A percentile compares a stretch with the other conserved stretches of the same genome.
Conservation (phyloP, 2,888 invertebrate species). For the Cancer borealis region DNA sequence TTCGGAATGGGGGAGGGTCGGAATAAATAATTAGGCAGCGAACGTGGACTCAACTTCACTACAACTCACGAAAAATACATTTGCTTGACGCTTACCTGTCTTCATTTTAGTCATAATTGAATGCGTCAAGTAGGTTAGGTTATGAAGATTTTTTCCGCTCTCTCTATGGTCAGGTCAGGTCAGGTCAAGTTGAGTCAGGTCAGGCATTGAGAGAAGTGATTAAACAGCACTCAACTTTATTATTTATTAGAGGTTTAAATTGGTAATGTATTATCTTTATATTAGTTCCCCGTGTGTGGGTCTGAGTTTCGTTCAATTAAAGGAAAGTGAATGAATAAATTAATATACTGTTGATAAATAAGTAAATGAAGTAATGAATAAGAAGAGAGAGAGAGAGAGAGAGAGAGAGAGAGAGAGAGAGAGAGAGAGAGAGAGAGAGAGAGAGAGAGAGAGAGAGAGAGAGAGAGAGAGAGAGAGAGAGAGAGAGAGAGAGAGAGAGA, state of each 20-base stretch:
- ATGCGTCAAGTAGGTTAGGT: background rate
- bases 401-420: slow-evolving; percentile 43
- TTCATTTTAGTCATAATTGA: background rate
- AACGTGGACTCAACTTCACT: background rate
- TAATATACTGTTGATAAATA: background rate
- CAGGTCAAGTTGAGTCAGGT: background rate
- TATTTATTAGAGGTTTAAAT: background rate
- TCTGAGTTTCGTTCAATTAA: background rate
- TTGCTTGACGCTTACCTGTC: background rate
- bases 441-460: slow-evolving; percentile 31
- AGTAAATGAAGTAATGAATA: background rate
- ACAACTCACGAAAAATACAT: background rate
- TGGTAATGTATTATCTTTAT: background rate
- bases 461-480: background rate
- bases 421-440: slow-evolving; percentile 45
- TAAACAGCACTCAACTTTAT: background rate
- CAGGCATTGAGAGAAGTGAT: background rate
- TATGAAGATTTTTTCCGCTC: background rate
- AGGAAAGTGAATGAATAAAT: background rate
- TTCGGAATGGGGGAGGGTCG: background rate
- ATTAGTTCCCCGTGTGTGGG: background rate
- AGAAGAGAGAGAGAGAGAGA: background rate
- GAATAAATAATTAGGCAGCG: background rate
- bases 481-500: slow-evolving; percentile 24
- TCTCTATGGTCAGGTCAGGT: background rate